Evolutionary conservation across 2,113 vertebrate genomes (phyloP), one percentile per base, ranked within the genome.

Genomic region (Trichomycterus rosablanca): DNA sequence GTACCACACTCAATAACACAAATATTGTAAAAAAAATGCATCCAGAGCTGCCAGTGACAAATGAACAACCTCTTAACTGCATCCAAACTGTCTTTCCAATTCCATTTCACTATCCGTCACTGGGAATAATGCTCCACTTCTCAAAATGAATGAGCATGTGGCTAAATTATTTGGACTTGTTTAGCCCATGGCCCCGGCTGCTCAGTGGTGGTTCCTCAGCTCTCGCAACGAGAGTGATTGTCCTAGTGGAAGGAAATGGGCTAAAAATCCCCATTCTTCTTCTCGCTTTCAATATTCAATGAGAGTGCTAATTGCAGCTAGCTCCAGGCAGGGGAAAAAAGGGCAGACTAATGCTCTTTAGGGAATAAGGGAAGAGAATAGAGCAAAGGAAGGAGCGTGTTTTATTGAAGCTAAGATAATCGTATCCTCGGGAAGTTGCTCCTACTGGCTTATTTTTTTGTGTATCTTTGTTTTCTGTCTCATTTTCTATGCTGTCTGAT

Each of bases 401-500:
- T 68, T 74, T 78, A 79, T 76, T 74, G 83, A 85, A 86, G 80
- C 78, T 80, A 74, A n/a, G n/a, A n/a, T n/a, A 77, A 81, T 48
- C 70, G 76, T 85, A 83, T 85, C 83, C 85, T 84, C 78, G 74
- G 83, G 82, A 86, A 80, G 72, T 87, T 85, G 80, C 82, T 85
- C 84, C 67, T 75, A 75, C 67, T 78, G 63, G 74, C 62, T 63
- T 49, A 42, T 75, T 82, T 83, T 83, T 83, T 82, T 57, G 68
- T 44, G 56, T 80, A 74, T 83, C 72, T 78, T 75, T 81, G 81
- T 76, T 54, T 77, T 83, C 84, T 75, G 80, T 80, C 83, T 86
- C 84, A 87, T 88, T 87, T 82, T 76, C 63, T 79, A 85, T 82
- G 86, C 84, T 83, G 78, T 87, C 80, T 86, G 83, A 85, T 85